Percentiles rank a stretch among this genome's conserved stretches.
Evolutionary conservation across 2,888 invertebrate species (phyloP).

Genomic region (Andrena praecox): DNA sequence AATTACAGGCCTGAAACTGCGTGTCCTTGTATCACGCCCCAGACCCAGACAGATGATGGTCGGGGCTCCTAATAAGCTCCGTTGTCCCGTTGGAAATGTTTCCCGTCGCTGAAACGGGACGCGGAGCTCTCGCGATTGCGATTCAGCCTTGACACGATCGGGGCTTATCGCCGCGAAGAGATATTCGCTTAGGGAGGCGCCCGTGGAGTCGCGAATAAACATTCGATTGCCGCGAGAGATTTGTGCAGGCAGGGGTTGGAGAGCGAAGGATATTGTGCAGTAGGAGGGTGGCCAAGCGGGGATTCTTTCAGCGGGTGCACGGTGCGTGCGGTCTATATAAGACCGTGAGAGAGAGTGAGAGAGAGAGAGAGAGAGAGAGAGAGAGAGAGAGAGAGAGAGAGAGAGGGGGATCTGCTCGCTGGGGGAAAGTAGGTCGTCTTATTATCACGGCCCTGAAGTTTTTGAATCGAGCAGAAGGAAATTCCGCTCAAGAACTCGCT

Average conservation of each 20-base stretch:
- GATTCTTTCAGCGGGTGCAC: conserved; percentile 4
- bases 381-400: background rate
- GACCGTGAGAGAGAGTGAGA: background rate
- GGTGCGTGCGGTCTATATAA: conserved; percentile 13
- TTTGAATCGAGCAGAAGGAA: conserved; percentile 16
- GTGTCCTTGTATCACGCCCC: conserved; percentile 8
- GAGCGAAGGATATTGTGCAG: conserved; percentile 32
- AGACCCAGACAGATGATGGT: background rate
- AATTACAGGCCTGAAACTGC: conserved; percentile 42
- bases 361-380: background rate
- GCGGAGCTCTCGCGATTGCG: background rate
- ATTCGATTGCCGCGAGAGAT: conserved; percentile 18
- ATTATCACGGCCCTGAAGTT: conserved; percentile 38
- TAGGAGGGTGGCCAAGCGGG: background rate
- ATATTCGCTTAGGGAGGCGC: conserved; percentile 12
- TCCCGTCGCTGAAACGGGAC: conserved; percentile 1
- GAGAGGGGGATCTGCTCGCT: background rate
- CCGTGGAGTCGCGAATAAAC: conserved; percentile 29
- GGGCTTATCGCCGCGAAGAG: background rate
- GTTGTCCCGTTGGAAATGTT: background rate
- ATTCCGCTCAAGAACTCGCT: conserved; percentile 7
- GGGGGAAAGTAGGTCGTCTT: conserved; percentile 44
- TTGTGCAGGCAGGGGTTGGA: conserved; percentile 3
- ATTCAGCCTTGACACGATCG: conserved; percentile 31
- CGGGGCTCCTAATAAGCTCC: conserved; percentile 12